Evolutionary conservation across 2,797 vertebrate species (phyloP).

Genomic region (Novumbra hubbsi): DNA sequence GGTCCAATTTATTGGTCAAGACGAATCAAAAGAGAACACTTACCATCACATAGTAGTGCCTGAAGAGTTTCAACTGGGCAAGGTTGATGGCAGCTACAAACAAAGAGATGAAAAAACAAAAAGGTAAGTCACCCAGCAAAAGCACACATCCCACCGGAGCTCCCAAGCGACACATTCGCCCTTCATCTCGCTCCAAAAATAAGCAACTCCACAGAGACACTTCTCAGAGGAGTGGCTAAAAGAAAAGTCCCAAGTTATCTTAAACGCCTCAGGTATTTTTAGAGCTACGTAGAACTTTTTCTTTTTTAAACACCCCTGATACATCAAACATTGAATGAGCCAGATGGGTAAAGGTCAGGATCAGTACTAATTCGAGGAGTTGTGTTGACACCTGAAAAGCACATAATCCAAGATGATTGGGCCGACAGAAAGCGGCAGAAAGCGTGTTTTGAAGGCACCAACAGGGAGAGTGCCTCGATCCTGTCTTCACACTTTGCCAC

Average conservation of each 20-base stretch:
- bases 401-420: not conserved
- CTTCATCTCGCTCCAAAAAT: not conserved
- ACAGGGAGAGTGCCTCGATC: not conserved
- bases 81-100: constrained; percentile 82
- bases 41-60: constrained; percentile 88
- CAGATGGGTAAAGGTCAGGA: not conserved
- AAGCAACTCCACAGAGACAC: not conserved
- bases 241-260: not conserved
- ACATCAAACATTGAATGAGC: not conserved
- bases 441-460: not conserved
- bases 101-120: constrained; percentile 29
- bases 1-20: no score
- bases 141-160: not conserved
- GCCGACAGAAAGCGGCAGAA: not conserved
- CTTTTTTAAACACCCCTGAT: not conserved
- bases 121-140: constrained; percentile 4
- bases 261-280: not conserved
- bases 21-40: constrained; percentile 49
- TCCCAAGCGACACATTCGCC: not conserved
- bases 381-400: not conserved
- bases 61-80: constrained; percentile 86
- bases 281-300: not conserved
- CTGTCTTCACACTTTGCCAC: not conserved
- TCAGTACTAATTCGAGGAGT: not conserved
- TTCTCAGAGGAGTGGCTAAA: not conserved